Base-by-base conservation (phyloP, 2,113 vertebrate genomes). In the Malurus elegans region DNA sequence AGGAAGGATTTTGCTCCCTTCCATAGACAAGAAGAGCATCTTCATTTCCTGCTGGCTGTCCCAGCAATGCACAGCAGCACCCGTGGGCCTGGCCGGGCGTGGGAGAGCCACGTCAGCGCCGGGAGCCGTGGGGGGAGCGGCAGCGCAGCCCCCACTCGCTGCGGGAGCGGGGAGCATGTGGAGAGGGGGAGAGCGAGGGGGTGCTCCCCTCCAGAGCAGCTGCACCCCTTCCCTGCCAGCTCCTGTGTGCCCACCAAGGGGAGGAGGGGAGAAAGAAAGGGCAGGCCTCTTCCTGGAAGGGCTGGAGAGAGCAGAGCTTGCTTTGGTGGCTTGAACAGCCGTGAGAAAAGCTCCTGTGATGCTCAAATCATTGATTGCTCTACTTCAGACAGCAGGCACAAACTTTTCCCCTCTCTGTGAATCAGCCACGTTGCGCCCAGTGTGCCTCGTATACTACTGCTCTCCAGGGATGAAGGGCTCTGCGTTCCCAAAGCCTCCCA, bases 131-230 rank as follows among this genome's bases (percentile, higher is more conserved):
- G 34, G 78, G 90, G 74, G 74, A 90, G 78, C 10, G 8, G 72
- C 91, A 79, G 90, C 12, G 1, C 89, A 69, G 94, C 92, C 93
- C 93, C 93, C 86, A 45, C 91, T 93, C 3, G 6, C 61, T 92
- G 86, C 2, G 7, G 83, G 92, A 96, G 79, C 79, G 14, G 72
- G 70, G 32, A 94, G 67, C 92, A 83, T 45, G 31, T 91, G 88
- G 86, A 4, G 14, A 62, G 79, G 80, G 80, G 92, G 83, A 94
- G 80, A 87, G 61, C 0, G 78, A 83, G 89, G 91, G 91, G 76
- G 89, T 78, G 92, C 74, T 31, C 0, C 38, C 38, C 38, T 38
- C 38, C 38, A 0, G 53, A 73, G 38, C 11, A 3, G 57, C 75
- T 71, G 82, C 88, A 93, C 88, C 88, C 79, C 50, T 92, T 95